A percentile compares a stretch with the other conserved stretches of the same genome.
These are phyloP conservation scores for Xestia ashworthii DNA, from an alignment of 2,888 invertebrate genomes.

Conservation along the genomic window DNA sequence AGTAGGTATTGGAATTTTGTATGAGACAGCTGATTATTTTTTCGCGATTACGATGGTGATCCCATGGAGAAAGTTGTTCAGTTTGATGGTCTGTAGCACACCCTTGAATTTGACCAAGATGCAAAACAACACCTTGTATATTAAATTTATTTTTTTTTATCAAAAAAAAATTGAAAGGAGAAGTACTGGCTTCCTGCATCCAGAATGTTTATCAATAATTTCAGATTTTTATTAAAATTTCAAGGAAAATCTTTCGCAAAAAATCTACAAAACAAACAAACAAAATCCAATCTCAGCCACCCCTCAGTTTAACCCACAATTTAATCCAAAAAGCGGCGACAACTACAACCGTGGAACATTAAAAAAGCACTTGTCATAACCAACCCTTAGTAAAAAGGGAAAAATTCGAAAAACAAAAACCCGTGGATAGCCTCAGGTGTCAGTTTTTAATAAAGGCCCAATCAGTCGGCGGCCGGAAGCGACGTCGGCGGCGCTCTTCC, in stretches of 20 bases:
- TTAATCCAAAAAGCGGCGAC: constrained; percentile 48
- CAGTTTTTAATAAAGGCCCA: constrained; percentile 90
- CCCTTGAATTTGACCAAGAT: too few species aligned
- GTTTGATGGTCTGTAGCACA: too few species aligned
- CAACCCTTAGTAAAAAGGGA: constrained; percentile 56
- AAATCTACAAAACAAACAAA: constrained; percentile 20
- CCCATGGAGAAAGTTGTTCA: too few species aligned
- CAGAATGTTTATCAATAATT: background rate
- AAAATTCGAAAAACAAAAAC: constrained; percentile 67
- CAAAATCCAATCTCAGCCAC: constrained; percentile 5
- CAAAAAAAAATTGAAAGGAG: background rate
- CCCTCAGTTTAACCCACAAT: constrained; percentile 50
- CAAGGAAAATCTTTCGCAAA: background rate
- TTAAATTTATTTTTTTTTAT: background rate
- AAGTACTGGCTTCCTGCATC: background rate
- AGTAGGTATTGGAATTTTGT: too few species aligned
- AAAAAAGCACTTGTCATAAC: constrained; percentile 68
- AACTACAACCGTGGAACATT: constrained; percentile 54
- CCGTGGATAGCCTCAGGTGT: constrained; percentile 85
- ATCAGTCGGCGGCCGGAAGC: constrained; percentile 88
- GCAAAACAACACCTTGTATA: too few species aligned
- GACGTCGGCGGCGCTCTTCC: constrained; percentile 83
- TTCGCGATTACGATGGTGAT: too few species aligned
- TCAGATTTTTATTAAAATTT: background rate
- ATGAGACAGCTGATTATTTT: too few species aligned